Evolutionary conservation across 2,888 invertebrate species (phyloP).

Genomic region (Orchesella flavescens): DNA sequence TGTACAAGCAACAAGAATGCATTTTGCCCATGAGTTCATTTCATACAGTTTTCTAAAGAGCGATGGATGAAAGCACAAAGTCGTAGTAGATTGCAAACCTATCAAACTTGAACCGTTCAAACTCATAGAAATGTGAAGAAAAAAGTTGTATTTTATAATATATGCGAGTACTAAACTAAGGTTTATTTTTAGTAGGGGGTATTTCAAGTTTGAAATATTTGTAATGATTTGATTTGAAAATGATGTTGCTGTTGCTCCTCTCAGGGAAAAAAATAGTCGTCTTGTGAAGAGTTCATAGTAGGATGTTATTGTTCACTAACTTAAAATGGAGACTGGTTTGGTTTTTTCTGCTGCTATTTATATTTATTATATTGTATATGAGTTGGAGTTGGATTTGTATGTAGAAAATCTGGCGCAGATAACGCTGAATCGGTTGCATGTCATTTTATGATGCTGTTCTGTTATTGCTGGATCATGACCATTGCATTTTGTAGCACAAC

Average conservation of each 20-base stretch:
- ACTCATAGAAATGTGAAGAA: too few relatives aligned
- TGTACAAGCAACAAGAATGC: background rate
- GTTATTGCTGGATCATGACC: conserved; percentile 35
- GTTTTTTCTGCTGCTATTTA: background rate
- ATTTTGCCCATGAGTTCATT: too few relatives aligned
- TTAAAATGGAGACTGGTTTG: background rate
- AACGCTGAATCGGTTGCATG: too few relatives aligned
- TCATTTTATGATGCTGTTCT: background rate
- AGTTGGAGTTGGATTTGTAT: too few relatives aligned
- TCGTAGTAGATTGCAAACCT: background rate
- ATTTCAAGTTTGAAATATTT: conserved; percentile 25
- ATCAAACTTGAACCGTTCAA: background rate
- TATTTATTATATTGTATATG: background rate
- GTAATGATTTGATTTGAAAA: conserved; percentile 14
- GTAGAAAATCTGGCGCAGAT: too few relatives aligned
- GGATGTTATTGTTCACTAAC: conserved; percentile 19
- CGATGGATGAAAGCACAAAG: background rate
- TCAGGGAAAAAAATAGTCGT: background rate
- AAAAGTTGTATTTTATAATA: too few relatives aligned
- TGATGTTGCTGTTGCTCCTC: background rate
- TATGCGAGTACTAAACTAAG: too few relatives aligned
- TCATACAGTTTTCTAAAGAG: background rate
- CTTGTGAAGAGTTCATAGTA: background rate
- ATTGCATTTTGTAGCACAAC: conserved; percentile 4
- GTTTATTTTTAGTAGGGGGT: conserved; percentile 29